Base-by-base conservation (phyloP, 2,797 vertebrate species). In the Leptatherina wallacei region DNA sequence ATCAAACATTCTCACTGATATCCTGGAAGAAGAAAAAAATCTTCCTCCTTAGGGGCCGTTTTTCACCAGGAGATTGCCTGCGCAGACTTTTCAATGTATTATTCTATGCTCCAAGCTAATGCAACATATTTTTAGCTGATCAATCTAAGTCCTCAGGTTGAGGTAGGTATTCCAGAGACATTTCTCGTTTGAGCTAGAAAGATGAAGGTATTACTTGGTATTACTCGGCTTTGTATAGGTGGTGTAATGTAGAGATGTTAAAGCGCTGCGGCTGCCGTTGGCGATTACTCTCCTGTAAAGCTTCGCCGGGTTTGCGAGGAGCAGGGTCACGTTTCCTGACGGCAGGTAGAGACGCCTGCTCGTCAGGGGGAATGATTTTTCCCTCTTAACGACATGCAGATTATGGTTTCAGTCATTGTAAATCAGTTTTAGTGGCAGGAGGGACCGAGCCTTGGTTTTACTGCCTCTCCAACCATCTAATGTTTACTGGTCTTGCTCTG, bases 401-500 rank as follows among this genome's bases (percentile, higher is more conserved):
- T 97, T 95, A 97, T 95, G 92, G 89, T 95, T 94, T 88, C 84
- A 92, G 90, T 94, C 91, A 91, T 92, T 92, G 94, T 97, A 97
- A 97, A 98, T 98, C 97, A 96, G 94, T 96, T 97, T 97, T 96
- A 97, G 94, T 94, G 95, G 93, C 94, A 91, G 94, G 91, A 90
- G 93, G 94, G 92, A 94, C 73, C 71, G 35, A 61, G 78, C 65
- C 47, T 66, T 61, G 49, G 61, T 91, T 94, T 94, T 92, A 94
- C 86, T 86, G 80, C 83, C 85, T 59, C 80, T 22, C 77, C 78
- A 60, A 49, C 71, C 71, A 74, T 77, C 83, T 69, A 72, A 62
- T 58, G 22, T 92, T 91, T 89, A 88, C 86, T 80, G 75, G 86
- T 80, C 85, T 73, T 71, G 71, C 82, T 89, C 86, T 78, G 78